Base-by-base conservation (phyloP, 2,797 vertebrate species). In the Danionella dracula region DNA sequence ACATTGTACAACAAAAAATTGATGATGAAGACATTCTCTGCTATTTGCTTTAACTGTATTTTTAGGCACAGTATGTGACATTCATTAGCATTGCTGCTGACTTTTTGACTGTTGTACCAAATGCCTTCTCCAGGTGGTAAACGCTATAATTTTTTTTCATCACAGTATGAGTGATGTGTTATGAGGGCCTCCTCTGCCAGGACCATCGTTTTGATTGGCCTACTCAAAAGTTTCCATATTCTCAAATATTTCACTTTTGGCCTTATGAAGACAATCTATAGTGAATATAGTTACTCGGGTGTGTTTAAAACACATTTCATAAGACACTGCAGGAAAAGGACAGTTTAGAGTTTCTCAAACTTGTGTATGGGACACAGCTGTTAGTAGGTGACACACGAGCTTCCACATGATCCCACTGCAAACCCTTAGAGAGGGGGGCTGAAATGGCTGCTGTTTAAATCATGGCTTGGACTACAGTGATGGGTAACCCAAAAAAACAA, bases 321-420 rank as follows among this genome's bases (percentile, higher is more conserved):
- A n/a, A 15, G 55, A 64, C 44, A 20, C 19, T 31, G 31, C 21
- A 51, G 13, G 34, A 69, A 58, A 37, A 55, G 50, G 59, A 65
- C 57, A 56, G 57, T 70, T 70, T 42, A 60, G 55, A 40, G 41
- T 65, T 71, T 67, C 71, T 66, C 59, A 74, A 75, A 74, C 71
- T 77, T 79, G 73, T 66, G 72, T 74, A 68, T 63, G 63, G 71
- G 57, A 57, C 51, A 49, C 82, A 87, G 83, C 83, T 91, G 88
- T 85, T 83, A 78, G 64, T 62, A 61, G 78, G 73, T 80, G 80
- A 86, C 68, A 84, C 69, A 83, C 64, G 79, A 88, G 81, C 73
- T 73, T 57, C 66, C 79, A 82, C 66, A 59, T 0, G 80, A 84
- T 86, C 79, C 75, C 27, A 71, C 87, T 84, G 87, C 85, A 83